phyloP scores from a whole-genome alignment of 1,140 invertebrate genomes.

The Hylaeus volcanicus region DNA sequence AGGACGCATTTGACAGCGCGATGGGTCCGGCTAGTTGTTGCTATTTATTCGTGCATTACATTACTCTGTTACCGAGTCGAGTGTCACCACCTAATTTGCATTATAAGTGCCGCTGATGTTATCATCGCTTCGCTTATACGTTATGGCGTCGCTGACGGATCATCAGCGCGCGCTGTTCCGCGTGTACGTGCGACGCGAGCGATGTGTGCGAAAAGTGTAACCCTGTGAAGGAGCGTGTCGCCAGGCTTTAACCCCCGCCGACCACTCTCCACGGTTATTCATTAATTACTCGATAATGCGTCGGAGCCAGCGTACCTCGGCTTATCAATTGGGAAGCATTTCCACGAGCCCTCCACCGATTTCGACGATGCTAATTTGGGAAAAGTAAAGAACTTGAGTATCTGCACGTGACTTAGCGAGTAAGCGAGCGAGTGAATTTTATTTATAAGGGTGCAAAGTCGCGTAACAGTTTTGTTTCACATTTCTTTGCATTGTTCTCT shows the following conservation, averaged over 20 bases:
- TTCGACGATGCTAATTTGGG: no score
- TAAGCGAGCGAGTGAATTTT: no score
- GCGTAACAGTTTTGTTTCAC: no score
- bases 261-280: neutral
- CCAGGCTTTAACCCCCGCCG: neutral
- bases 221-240: constrained; percentile 5
- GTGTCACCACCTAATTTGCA: constrained; percentile 80
- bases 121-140: constrained; percentile 72
- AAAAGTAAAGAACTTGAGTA: no score
- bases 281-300: constrained; percentile 15
- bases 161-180: constrained; percentile 51
- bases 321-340: no score
- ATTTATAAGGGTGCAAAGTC: no score
- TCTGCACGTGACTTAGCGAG: no score
- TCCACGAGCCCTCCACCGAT: no score
- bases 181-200: constrained; percentile 29
- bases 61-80: constrained; percentile 79
- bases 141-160: constrained; percentile 74
- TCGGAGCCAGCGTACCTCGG: neutral
- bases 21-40: constrained; percentile 76
- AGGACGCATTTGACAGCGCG: constrained; percentile 77
- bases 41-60: constrained; percentile 81
- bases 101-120: constrained; percentile 76
- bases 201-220: constrained; percentile 29
- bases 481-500: no score